phyloP scores from a whole-genome alignment of 2,888 invertebrate species.

The Campopleginae sp. region DNA sequence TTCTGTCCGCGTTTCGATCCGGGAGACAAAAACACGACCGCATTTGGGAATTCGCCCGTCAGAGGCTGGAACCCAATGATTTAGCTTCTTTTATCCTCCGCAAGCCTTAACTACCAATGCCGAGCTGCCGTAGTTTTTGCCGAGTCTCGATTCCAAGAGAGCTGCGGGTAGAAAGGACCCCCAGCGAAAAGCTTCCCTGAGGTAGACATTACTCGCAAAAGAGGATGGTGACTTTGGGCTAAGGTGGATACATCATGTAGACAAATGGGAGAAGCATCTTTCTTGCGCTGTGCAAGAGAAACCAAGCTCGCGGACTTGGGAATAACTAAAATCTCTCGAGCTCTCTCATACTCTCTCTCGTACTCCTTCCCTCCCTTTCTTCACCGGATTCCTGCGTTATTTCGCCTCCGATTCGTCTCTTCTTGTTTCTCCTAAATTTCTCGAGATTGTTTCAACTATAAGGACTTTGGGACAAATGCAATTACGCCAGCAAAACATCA shows the following conservation, averaged over 20 bases:
- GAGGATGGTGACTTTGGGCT: constrained; percentile 28
- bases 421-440: constrained; percentile 27
- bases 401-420: constrained; percentile 9
- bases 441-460: constrained; percentile 42
- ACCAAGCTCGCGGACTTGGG: constrained; percentile 61
- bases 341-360: constrained; percentile 27
- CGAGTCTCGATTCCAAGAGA: constrained; percentile 17
- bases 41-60: background rate
- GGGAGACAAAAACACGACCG: background rate
- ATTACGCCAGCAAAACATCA: constrained; percentile 65
- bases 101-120: constrained; percentile 44
- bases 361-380: constrained; percentile 7
- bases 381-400: background rate
- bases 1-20: background rate
- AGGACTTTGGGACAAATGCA: constrained; percentile 68
- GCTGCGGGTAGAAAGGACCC: constrained; percentile 29
- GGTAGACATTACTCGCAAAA: constrained; percentile 37
- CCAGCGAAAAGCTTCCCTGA: constrained; percentile 39
- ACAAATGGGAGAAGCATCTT: constrained; percentile 75
- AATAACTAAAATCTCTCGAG: constrained; percentile 52
- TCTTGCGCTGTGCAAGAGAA: constrained; percentile 67
- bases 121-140: constrained; percentile 64
- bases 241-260: constrained; percentile 74
- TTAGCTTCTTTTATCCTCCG: constrained; percentile 32
- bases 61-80: background rate